A percentile compares a stretch with the other conserved stretches of the same genome.
Evolutionary conservation across 1,140 invertebrate species (phyloP).

Genomic region (Neelides sp.): DNA sequence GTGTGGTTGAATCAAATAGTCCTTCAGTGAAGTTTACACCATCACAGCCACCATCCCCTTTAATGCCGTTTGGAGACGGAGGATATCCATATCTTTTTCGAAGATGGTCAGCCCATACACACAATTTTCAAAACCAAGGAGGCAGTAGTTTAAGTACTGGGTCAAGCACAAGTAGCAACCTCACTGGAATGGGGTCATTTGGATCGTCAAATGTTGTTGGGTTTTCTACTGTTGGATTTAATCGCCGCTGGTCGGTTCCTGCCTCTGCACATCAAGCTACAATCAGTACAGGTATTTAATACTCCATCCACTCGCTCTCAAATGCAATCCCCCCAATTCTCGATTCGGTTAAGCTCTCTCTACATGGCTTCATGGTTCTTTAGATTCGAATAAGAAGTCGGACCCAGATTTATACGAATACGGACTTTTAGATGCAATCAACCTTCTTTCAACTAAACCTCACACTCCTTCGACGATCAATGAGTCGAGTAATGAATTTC

Average conservation of each 20-base stretch:
- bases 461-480: slow-evolving; percentile 19
- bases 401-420: slow-evolving; percentile 18
- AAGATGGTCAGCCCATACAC: slow-evolving; percentile 31
- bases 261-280: slow-evolving; percentile 12
- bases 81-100: slow-evolving; percentile 26
- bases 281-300: not conserved
- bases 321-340: not conserved
- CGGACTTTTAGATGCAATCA: slow-evolving; percentile 29
- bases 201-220: slow-evolving; percentile 9
- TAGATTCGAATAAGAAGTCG: slow-evolving; percentile 9
- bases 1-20: slow-evolving; percentile 11
- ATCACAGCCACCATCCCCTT: slow-evolving; percentile 28
- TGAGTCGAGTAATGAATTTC: slow-evolving; percentile 16
- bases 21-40: slow-evolving; percentile 30
- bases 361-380: not conserved
- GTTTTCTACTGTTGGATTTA: slow-evolving; percentile 13
- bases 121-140: slow-evolving; percentile 11
- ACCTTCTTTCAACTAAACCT: slow-evolving; percentile 25
- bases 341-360: not conserved
- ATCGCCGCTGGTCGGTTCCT: slow-evolving; percentile 27
- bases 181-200: slow-evolving; percentile 3
- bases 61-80: slow-evolving; percentile 23
- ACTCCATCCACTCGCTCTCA: not conserved
- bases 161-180: slow-evolving; percentile 8
- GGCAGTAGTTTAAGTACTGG: slow-evolving; percentile 13